These are phyloP conservation scores for Megaceryle alcyon DNA, from an alignment of 2,797 vertebrate species.

Conservation along the genomic window DNA sequence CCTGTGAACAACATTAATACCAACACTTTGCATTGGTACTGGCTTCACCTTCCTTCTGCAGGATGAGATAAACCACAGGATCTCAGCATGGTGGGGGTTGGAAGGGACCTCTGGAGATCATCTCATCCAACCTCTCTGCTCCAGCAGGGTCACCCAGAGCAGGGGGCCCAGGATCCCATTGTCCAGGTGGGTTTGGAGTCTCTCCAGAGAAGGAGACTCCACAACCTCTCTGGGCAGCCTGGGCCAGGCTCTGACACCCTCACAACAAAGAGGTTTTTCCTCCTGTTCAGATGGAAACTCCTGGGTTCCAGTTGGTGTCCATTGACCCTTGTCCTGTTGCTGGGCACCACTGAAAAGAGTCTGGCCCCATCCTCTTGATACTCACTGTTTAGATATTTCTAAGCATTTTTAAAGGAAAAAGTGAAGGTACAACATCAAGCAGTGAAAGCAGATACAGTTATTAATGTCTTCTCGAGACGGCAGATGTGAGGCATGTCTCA, in stretches of 20 bases:
- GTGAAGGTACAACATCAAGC: not conserved
- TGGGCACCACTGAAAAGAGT: not conserved
- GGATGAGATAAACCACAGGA: not conserved
- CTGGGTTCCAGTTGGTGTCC: not conserved
- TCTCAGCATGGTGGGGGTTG: not conserved
- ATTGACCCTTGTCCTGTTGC: not conserved
- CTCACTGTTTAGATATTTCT: not conserved
- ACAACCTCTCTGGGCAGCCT: too few species aligned
- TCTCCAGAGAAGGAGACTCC: too few species aligned
- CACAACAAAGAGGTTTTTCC: not conserved
- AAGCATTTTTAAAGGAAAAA: not conserved
- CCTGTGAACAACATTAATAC: accelerated
- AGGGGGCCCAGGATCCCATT: too few species aligned
- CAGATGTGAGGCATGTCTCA: slow-evolving; percentile 30
- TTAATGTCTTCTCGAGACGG: not conserved
- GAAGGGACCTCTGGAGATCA: not conserved
- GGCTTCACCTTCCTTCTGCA: not conserved
- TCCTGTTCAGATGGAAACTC: not conserved
- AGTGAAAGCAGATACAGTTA: not conserved
- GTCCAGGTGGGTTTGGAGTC: too few species aligned
- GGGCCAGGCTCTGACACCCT: not conserved
- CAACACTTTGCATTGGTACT: accelerated
- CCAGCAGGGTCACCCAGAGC: not conserved
- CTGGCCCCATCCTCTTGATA: not conserved
- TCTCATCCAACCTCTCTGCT: not conserved